These are phyloP conservation scores for Nycticebus coucang DNA, from an alignment of 2,113 vertebrate genomes.

Conservation along the genomic window DNA sequence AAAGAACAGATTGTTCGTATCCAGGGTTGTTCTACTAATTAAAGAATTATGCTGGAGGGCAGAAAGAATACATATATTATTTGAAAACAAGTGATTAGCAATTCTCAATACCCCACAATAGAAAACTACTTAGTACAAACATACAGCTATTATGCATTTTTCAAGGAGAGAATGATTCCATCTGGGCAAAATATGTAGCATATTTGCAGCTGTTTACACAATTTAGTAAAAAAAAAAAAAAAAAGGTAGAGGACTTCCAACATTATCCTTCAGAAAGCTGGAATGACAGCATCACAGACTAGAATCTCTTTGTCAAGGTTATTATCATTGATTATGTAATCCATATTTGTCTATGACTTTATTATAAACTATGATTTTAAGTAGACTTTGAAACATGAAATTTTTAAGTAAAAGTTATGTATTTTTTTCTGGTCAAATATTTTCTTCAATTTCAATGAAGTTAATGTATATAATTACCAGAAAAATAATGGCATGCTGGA, in stretches of 20 bases:
- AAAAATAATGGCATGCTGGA: background rate
- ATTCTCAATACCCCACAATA: background rate
- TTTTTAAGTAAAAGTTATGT: background rate
- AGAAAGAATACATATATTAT: background rate
- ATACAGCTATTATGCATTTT: background rate
- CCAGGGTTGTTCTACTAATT: background rate
- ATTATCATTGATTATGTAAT: background rate
- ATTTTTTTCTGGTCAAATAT: background rate
- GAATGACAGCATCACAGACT: background rate
- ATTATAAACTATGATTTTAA: background rate
- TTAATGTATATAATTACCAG: background rate
- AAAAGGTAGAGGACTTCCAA: background rate
- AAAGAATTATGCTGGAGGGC: background rate
- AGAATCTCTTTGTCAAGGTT: background rate
- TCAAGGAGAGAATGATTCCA: background rate
- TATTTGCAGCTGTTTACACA: background rate
- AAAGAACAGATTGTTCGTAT: background rate
- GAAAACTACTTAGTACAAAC: background rate
- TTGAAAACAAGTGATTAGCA: background rate
- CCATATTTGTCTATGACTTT: background rate
- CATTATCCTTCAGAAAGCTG: background rate
- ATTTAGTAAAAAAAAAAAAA: background rate
- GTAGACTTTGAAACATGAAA: background rate
- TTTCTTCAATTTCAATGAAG: background rate
- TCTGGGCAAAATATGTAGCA: background rate